Conservation (phyloP, 2,113 vertebrate genomes). For the Mus pahari region DNA sequence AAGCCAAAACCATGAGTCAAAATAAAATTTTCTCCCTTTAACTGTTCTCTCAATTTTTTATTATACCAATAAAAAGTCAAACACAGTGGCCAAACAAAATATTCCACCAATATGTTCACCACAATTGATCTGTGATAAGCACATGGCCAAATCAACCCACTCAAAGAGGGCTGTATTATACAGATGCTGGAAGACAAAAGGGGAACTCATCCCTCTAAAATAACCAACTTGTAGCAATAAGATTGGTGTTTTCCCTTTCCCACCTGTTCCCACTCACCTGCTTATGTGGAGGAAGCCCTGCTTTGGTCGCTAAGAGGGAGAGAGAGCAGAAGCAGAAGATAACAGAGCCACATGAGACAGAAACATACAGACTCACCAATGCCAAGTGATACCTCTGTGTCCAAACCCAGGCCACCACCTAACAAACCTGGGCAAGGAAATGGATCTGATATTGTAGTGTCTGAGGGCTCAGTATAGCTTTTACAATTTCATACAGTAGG, state of each 20-base stretch:
- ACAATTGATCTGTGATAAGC: not conserved
- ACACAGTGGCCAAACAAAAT: not conserved
- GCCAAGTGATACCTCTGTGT: not conserved
- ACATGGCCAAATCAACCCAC: not conserved
- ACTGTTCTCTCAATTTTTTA: not conserved
- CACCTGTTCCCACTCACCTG: not conserved
- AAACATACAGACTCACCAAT: not conserved
- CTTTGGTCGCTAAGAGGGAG: not conserved
- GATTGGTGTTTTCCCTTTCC: not conserved
- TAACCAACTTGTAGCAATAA: not conserved
- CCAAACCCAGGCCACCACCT: not conserved
- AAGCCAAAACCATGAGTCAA: not conserved
- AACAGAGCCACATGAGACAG: not conserved
- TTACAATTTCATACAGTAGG: not conserved
- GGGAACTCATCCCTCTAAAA: not conserved
- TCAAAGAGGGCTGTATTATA: not conserved
- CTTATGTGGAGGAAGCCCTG: not conserved
- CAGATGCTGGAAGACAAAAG: not conserved
- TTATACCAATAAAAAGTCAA: not conserved
- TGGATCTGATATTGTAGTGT: not conserved
- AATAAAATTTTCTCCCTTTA: not conserved
- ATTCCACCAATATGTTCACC: not conserved
- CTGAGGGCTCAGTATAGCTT: not conserved
- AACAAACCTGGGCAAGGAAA: not conserved
- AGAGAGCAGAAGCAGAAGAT: not conserved